Conservation (phyloP, 2,888 invertebrate genomes). For the Seladonia tumulorum region DNA sequence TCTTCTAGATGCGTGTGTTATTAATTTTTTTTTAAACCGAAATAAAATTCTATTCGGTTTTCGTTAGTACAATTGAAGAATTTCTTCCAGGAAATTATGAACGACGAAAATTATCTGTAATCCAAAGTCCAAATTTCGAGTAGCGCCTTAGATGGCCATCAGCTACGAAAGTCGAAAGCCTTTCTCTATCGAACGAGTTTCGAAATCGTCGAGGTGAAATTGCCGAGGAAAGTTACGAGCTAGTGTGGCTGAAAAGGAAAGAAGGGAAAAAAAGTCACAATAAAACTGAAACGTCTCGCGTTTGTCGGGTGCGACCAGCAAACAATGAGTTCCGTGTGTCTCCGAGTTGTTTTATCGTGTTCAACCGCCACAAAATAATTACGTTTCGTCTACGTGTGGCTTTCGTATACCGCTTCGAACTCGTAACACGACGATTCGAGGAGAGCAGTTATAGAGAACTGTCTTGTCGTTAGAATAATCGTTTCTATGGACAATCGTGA, state of each 20-base stretch:
- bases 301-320: conserved; percentile 20
- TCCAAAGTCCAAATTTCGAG: conserved; percentile 44
- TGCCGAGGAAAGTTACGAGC: conserved; percentile 72
- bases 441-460: neutral
- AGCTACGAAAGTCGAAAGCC: conserved; percentile 71
- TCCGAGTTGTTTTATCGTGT: neutral
- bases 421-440: neutral
- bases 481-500: conserved; percentile 18
- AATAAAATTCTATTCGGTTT: too few species aligned
- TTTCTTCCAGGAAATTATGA: too few species aligned
- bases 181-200: conserved; percentile 68
- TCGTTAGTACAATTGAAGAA: too few species aligned
- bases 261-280: conserved; percentile 43
- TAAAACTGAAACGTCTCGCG: conserved; percentile 40
- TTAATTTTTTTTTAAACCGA: too few species aligned
- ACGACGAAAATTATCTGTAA: neutral
- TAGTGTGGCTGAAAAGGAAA: conserved; percentile 56
- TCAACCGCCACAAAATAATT: conserved; percentile 24
- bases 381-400: neutral
- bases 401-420: neutral
- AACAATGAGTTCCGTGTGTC: conserved; percentile 38
- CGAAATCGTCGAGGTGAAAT: conserved; percentile 68
- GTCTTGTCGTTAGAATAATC: neutral
- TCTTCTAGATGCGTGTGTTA: too few species aligned
- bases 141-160: conserved; percentile 31